These are phyloP conservation scores for Merluccius polli DNA, from an alignment of 2,797 vertebrate species.

Conservation along the genomic window DNA sequence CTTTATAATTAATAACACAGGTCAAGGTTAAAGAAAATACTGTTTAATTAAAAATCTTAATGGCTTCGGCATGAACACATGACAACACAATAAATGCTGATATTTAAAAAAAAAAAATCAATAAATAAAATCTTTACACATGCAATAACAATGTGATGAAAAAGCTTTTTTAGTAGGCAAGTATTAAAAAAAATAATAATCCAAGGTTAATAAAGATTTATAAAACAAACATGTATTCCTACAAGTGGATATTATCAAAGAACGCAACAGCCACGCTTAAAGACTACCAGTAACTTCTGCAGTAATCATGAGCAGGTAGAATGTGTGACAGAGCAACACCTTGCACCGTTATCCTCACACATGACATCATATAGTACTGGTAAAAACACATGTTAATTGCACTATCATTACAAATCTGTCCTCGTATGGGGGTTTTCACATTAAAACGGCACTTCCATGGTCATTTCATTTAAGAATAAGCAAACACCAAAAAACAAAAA, in stretches of 20 bases:
- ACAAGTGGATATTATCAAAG: slow-evolving; percentile 14
- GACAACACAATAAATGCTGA: slow-evolving; percentile 66
- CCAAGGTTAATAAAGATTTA: slow-evolving; percentile 40
- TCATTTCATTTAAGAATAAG: slow-evolving; percentile 9
- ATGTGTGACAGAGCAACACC: slow-evolving; percentile 22
- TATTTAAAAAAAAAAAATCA: slow-evolving; percentile 61
- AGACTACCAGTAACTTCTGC: slow-evolving; percentile 5
- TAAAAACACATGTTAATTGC: background rate
- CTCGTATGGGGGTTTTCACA: slow-evolving; percentile 14
- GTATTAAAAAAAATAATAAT: slow-evolving; percentile 50
- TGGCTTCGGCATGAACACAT: slow-evolving; percentile 73
- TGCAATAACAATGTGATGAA: slow-evolving; percentile 55
- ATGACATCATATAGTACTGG: slow-evolving; percentile 1
- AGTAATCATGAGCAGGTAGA: background rate
- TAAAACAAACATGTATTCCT: slow-evolving; percentile 17
- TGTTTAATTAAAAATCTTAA: slow-evolving; percentile 77
- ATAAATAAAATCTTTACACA: slow-evolving; percentile 75
- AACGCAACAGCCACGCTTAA: slow-evolving; percentile 12
- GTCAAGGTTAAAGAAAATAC: slow-evolving; percentile 70
- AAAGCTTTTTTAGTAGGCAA: slow-evolving; percentile 56
- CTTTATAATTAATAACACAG: background rate
- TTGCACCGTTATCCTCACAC: slow-evolving; percentile 22
- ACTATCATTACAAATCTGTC: slow-evolving; percentile 17
- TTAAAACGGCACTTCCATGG: slow-evolving; percentile 28
- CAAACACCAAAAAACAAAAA: background rate